These are phyloP conservation scores for Rugalucina vietnamica DNA, from an alignment of 2,888 invertebrate genomes.

Conservation along the genomic window DNA sequence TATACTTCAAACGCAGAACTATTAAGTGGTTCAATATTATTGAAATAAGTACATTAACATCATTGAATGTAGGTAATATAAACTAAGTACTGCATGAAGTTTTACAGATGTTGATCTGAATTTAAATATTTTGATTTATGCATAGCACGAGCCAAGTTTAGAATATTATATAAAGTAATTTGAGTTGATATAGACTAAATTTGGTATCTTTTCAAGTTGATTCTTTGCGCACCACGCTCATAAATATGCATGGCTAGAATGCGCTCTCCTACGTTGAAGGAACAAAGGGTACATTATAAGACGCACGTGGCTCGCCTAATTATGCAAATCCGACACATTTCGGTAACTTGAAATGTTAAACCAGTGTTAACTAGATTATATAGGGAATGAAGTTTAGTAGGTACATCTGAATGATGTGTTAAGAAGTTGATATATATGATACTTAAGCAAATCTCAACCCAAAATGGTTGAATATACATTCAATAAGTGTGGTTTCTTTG, in stretches of 20 bases:
- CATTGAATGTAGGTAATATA: neutral
- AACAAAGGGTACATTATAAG: neutral
- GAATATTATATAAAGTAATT: conserved; percentile 6
- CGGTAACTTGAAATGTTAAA: neutral
- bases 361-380: neutral
- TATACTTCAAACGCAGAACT: neutral
- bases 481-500: too few species aligned
- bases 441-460: too few species aligned
- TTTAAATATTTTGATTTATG: neutral
- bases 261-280: neutral
- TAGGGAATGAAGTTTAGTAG: neutral
- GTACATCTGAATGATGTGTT: neutral
- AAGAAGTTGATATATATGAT: neutral
- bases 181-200: conserved; percentile 1
- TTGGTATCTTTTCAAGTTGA: neutral
- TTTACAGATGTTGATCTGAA: neutral
- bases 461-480: too few species aligned
- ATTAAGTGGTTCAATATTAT: conserved; percentile 5
- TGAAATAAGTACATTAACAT: neutral
- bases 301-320: conserved; percentile 11
- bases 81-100: neutral
- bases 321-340: conserved; percentile 12
- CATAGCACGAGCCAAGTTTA: neutral
- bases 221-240: neutral
- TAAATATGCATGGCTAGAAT: neutral